Conservation (phyloP, 2,113 vertebrate species). For the Phrynosoma platyrhinos region DNA sequence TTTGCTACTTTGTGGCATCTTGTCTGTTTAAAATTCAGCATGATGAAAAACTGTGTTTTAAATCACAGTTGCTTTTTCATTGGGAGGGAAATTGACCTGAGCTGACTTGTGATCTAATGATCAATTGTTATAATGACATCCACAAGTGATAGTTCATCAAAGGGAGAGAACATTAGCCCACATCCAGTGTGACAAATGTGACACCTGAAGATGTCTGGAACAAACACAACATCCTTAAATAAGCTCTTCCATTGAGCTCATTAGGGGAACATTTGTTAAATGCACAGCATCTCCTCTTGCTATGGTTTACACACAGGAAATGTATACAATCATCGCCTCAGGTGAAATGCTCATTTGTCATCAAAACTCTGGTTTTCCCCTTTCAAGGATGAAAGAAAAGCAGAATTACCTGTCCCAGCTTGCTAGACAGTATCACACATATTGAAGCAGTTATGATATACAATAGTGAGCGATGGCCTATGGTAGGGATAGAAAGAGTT, state of each 20-base stretch:
- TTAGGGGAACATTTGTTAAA: conserved; percentile 45
- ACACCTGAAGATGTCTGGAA: conserved; percentile 48
- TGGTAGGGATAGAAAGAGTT: too few species aligned
- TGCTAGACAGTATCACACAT: too few species aligned
- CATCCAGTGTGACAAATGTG: conserved; percentile 45
- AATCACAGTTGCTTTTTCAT: conserved; percentile 32
- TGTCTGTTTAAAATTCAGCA: conserved; percentile 10
- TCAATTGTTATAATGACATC: conserved; percentile 37
- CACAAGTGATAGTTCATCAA: conserved; percentile 56
- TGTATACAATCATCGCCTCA: neutral
- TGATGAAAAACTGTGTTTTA: conserved; percentile 16
- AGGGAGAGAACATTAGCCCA: conserved; percentile 47
- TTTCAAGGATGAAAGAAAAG: too few species aligned
- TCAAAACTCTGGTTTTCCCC: neutral
- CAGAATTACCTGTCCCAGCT: too few species aligned
- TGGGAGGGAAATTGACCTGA: neutral
- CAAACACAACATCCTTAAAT: conserved; percentile 53
- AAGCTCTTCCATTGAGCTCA: conserved; percentile 49
- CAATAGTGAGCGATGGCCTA: too few species aligned
- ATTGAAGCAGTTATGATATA: too few species aligned
- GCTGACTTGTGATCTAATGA: conserved; percentile 25
- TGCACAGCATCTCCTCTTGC: neutral
- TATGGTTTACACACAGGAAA: neutral
- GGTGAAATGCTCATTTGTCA: neutral
- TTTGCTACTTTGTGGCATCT: neutral